A percentile compares a stretch with the other conserved stretches of the same genome.
Conservation (phyloP, 2,888 invertebrate species). For the Chaitophorus viminalis region DNA sequence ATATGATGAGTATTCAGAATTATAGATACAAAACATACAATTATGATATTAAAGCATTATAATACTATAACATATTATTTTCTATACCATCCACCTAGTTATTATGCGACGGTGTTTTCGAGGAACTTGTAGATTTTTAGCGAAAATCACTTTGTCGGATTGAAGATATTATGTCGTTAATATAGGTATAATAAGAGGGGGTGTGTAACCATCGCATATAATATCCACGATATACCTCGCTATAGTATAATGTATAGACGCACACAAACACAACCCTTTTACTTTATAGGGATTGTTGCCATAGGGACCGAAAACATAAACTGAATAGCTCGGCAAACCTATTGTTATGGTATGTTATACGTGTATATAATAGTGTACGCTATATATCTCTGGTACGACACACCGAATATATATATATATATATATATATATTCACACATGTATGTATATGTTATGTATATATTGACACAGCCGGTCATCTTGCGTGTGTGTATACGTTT, state of each 20-base stretch:
- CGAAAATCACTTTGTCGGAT: conserved; percentile 6
- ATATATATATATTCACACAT: not conserved
- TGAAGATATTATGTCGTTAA: conserved; percentile 17
- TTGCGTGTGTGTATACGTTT: not conserved
- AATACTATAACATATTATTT: too few relatives aligned
- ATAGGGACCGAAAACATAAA: conserved; percentile 46
- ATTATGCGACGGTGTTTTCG: not conserved
- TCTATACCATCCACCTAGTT: too few relatives aligned
- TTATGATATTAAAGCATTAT: too few relatives aligned
- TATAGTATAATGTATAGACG: not conserved
- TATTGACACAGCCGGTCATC: conserved; percentile 25
- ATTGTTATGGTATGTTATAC: not conserved
- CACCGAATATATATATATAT: not conserved
- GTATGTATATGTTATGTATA: not conserved
- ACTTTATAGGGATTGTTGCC: not conserved
- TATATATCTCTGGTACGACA: too few relatives aligned
- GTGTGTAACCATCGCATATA: not conserved
- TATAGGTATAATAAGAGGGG: conserved; percentile 8
- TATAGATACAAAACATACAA: not conserved
- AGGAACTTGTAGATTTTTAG: not conserved
- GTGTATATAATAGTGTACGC: not conserved
- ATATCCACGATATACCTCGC: not conserved
- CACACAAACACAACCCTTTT: conserved; percentile 35
- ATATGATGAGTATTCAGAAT: not conserved
- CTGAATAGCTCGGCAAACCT: conserved; percentile 26